Conservation (phyloP, 2,113 vertebrate species). For the Mustela nigripes region DNA sequence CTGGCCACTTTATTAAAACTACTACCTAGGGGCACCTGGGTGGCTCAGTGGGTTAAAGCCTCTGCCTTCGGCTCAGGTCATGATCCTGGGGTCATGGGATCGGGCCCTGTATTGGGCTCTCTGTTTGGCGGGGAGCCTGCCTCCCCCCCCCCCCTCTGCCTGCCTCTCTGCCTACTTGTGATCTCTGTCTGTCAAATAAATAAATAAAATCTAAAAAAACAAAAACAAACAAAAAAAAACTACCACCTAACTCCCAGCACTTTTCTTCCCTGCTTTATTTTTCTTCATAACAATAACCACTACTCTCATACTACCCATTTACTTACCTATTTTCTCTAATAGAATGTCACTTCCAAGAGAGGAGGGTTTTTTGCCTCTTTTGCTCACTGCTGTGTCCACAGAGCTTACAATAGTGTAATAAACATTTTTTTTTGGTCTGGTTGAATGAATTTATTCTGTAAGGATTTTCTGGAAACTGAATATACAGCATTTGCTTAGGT, state of each 20-base stretch:
- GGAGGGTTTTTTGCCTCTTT: background rate
- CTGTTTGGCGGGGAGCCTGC: too few species aligned
- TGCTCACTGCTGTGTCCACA: background rate
- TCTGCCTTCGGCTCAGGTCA: too few species aligned
- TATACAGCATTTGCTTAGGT: background rate
- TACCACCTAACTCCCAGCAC: background rate
- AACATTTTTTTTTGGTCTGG: background rate
- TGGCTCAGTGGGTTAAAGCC: too few species aligned
- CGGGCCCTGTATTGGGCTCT: too few species aligned
- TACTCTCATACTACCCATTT: background rate
- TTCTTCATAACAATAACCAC: background rate
- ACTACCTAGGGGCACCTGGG: background rate
- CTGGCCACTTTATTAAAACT: background rate
- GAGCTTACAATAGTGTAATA: background rate
- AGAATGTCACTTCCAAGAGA: background rate
- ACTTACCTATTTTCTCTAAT: background rate
- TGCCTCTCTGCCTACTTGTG: too few species aligned
- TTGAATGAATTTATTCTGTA: conserved; percentile 35
- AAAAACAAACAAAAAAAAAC: background rate
- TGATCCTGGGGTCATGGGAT: too few species aligned
- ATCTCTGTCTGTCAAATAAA: too few species aligned
- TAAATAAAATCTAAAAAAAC: too few species aligned
- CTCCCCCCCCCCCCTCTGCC: too few species aligned
- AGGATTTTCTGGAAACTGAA: background rate
- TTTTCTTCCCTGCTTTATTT: conserved; percentile 26